A percentile compares a stretch with the other conserved stretches of the same genome.
Evolutionary conservation across 2,888 invertebrate species (phyloP).

Genomic region (Nebria brevicollis): DNA sequence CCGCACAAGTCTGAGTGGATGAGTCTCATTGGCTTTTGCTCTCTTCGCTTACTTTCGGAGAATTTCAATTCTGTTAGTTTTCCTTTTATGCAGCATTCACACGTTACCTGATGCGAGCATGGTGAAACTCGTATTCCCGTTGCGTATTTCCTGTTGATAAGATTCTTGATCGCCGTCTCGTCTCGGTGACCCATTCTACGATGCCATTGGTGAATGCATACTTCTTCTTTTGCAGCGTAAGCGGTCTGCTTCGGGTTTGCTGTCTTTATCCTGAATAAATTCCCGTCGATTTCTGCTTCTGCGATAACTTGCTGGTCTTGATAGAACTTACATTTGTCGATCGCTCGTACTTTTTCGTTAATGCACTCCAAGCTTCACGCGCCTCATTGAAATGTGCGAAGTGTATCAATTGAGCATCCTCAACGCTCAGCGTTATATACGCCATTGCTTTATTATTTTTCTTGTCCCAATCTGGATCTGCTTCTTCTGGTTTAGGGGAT

Average conservation of each 20-base stretch:
- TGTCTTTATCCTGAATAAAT: neutral
- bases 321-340: neutral
- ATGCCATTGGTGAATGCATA: neutral
- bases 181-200: no score
- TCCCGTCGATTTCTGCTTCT: constrained; percentile 9
- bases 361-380: no score
- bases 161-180: no score
- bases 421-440: constrained; percentile 35
- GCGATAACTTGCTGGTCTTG: constrained; percentile 3
- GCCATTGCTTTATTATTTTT: constrained; percentile 38
- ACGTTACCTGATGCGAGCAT: no score
- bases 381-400: no score
- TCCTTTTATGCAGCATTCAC: no score
- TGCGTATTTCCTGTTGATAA: no score
- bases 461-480: constrained; percentile 23
- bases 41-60: no score
- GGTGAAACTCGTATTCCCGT: no score
- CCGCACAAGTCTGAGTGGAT: no score
- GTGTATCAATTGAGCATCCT: constrained; percentile 36
- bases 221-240: neutral
- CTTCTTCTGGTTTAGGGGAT: constrained; percentile 7
- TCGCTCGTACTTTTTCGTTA: constrained; percentile 32
- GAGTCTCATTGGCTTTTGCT: no score
- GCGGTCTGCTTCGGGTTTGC: neutral
- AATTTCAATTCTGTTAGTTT: no score